Evolutionary conservation across 2,113 vertebrate genomes (phyloP).

Genomic region (Oncorhynchus keta): DNA sequence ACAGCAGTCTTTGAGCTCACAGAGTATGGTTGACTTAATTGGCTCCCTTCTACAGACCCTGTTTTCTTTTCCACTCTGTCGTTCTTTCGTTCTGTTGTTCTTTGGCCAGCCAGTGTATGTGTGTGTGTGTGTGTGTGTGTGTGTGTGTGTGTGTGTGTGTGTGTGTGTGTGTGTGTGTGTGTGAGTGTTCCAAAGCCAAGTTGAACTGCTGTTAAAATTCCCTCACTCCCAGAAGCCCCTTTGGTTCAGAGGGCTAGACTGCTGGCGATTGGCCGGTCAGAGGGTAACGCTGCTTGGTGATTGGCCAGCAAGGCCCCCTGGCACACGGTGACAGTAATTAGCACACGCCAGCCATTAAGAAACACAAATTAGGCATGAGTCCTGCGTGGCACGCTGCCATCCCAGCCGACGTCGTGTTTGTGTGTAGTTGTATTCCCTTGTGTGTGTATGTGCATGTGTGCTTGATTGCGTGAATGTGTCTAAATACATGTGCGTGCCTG

Average conservation of each 20-base stretch:
- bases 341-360: conserved; percentile 96
- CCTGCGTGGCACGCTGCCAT: conserved; percentile 87
- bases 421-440: conserved; percentile 12
- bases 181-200: conserved; percentile 62
- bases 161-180: too few relatives aligned
- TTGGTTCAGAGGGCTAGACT: conserved; percentile 61
- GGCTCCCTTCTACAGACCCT: conserved; percentile 69
- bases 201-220: conserved; percentile 49
- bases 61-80: conserved; percentile 73
- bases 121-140: too few relatives aligned
- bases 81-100: conserved; percentile 54
- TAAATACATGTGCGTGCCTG: conserved; percentile 6
- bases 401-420: conserved; percentile 31
- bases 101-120: background rate
- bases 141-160: conserved; percentile 4
- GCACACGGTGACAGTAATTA: conserved; percentile 90
- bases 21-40: conserved; percentile 64
- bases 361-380: conserved; percentile 83
- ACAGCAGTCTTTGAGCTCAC: conserved; percentile 71
- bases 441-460: conserved; percentile 14
- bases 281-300: conserved; percentile 65
- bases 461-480: background rate
- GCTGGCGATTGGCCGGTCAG: conserved; percentile 65
- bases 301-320: conserved; percentile 66
- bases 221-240: conserved; percentile 61